These are phyloP conservation scores for Hyperopisus bebe DNA, from an alignment of 2,113 vertebrate genomes.

Conservation along the genomic window DNA sequence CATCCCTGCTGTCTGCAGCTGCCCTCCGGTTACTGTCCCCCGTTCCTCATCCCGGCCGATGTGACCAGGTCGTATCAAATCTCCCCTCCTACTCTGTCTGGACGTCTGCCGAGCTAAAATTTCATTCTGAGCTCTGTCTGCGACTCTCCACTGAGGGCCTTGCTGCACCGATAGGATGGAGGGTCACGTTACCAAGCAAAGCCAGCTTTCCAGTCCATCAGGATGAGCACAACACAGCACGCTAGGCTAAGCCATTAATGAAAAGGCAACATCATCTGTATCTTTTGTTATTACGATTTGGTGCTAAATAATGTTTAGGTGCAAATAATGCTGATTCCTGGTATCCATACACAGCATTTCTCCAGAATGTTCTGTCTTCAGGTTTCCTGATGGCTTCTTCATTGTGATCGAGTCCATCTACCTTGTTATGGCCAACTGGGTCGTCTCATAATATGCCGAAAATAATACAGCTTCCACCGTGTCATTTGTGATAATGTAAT, in stretches of 20 bases:
- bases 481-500: not conserved
- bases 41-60: not conserved
- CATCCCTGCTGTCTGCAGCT: not conserved
- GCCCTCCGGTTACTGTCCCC: not conserved
- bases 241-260: not conserved
- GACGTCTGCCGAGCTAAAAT: not conserved
- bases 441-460: not conserved
- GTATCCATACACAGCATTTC: not conserved
- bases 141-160: not conserved
- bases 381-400: not conserved
- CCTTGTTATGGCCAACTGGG: not conserved
- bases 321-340: not conserved
- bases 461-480: not conserved
- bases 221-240: not conserved
- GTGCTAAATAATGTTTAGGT: not conserved
- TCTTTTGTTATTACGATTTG: not conserved
- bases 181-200: not conserved
- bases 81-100: not conserved
- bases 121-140: not conserved
- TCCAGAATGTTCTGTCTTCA: not conserved
- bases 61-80: not conserved
- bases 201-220: not conserved
- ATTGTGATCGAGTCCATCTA: not conserved
- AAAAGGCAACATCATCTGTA: not conserved
- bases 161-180: not conserved